Evolutionary conservation across 2,797 vertebrate species (phyloP), one percentile per base, ranked within the genome.

Genomic region (Crocodylus rhombifer): DNA sequence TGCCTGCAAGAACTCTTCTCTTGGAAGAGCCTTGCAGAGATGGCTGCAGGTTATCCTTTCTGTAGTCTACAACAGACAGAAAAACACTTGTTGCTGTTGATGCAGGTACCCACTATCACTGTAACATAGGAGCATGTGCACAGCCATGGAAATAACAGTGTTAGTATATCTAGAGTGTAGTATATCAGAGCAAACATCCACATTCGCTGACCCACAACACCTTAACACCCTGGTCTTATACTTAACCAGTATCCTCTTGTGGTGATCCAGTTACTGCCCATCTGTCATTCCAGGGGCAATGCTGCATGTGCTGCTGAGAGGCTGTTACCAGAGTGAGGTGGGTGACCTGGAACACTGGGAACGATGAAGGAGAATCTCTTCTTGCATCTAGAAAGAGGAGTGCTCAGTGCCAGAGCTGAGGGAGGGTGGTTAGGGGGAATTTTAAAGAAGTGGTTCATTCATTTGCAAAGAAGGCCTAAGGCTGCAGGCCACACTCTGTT

Each of bases 241-340:
- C 42, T 42, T 42, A 42, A 8, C 9, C 7, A 10, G 42, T 42
- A 42, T 42, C 7, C 42, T 42, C 42, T 42, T 42, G 42, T 42
- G 42, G 5, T 67, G 17, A 26, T 67, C 16, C 65, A 67, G 17
- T 18, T 67, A 28, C 6, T 15, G 3, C 12, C 0, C 0, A 1
- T 7, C 14, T 89, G 91, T 26, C 65, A 55, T 58, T 85, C 74
- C 76, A 11, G 61, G 21, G 17, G 42, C 84, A 74, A 13, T 73
- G 78, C 13, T 10, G 26, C 21, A 4, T 65, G 6, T 86, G 7
- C 36, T 9, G 30, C 51, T 84, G 56, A 78, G 80, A 88, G 21
- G 57, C 11, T 84, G 16, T 42, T 26, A 85, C 3, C 1, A 2
- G 80, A 63, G 63, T 33, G 73, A 85, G 84, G 64, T 11, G 58